These are phyloP conservation scores for Pseudopipra pipra DNA, from an alignment of 2,113 vertebrate genomes.

Conservation along the genomic window DNA sequence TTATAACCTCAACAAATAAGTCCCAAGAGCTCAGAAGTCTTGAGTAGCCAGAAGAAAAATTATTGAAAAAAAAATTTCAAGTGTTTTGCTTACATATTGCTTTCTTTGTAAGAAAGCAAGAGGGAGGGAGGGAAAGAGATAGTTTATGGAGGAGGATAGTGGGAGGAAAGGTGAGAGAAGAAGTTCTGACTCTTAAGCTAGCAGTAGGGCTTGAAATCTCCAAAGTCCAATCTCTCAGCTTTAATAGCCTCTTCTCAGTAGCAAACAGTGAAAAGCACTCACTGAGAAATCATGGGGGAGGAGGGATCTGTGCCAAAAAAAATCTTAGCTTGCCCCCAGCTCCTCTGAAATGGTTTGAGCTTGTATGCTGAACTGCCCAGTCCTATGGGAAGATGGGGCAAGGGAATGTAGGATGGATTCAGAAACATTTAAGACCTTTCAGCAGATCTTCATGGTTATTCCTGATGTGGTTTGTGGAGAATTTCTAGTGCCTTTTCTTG, in stretches of 20 bases:
- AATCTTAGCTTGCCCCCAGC: background rate
- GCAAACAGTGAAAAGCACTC: background rate
- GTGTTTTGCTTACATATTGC: background rate
- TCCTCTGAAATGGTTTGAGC: background rate
- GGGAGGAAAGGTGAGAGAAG: background rate
- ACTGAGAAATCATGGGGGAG: background rate
- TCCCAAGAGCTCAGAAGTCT: background rate
- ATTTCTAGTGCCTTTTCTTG: background rate
- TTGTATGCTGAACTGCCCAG: background rate
- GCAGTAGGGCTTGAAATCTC: background rate
- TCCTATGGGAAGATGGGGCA: background rate
- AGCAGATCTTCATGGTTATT: background rate
- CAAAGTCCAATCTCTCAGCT: background rate
- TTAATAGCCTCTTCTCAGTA: background rate
- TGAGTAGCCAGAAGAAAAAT: background rate
- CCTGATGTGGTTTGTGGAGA: background rate
- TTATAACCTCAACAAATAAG: background rate
- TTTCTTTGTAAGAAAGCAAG: no score
- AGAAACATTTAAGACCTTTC: background rate
- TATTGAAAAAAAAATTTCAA: background rate
- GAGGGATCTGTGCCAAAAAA: background rate
- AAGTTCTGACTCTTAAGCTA: background rate
- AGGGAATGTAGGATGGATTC: background rate
- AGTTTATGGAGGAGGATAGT: background rate
- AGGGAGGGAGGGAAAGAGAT: background rate